phyloP scores from a whole-genome alignment of 37 sponge, comb jelly and placozoan species.

The Cladorhizidae sp. region DNA sequence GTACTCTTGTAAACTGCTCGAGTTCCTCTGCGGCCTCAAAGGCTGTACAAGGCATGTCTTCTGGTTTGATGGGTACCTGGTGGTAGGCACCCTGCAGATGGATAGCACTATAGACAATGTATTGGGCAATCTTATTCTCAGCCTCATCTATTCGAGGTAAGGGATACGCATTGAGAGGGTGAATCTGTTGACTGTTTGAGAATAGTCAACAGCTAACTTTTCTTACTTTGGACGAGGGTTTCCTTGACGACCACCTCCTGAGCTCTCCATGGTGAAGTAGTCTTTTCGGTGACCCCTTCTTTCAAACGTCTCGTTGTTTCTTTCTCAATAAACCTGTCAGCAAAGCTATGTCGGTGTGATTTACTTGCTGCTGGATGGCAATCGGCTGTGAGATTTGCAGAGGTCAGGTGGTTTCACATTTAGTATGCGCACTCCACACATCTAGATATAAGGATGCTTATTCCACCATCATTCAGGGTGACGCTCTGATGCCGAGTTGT shows the following conservation, averaged over 20 bases:
- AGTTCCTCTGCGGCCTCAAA: conserved; percentile 1
- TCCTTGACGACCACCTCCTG: too few species aligned
- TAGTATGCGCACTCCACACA: conserved; percentile 1
- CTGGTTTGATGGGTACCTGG: conserved; percentile 2
- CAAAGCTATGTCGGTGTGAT: conserved; percentile 1
- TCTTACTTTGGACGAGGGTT: too few species aligned
- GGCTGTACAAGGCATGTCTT: background rate
- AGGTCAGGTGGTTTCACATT: conserved; percentile 17
- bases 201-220: conserved; percentile 16
- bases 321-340: conserved; percentile 7
- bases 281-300: conserved; percentile 7
- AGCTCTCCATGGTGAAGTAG: conserved; percentile 2
- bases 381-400: background rate
- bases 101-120: conserved; percentile 8
- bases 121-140: background rate
- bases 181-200: conserved; percentile 3
- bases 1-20: too few species aligned
- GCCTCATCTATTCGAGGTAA: too few species aligned
- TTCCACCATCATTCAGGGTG: background rate
- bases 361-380: background rate
- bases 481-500: too few species aligned
- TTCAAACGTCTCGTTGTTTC: background rate
- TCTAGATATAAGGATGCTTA: background rate
- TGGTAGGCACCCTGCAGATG: background rate
- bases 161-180: too few species aligned